phyloP scores from a whole-genome alignment of 2,113 vertebrate species.

The Cynoglossus semilaevis region DNA sequence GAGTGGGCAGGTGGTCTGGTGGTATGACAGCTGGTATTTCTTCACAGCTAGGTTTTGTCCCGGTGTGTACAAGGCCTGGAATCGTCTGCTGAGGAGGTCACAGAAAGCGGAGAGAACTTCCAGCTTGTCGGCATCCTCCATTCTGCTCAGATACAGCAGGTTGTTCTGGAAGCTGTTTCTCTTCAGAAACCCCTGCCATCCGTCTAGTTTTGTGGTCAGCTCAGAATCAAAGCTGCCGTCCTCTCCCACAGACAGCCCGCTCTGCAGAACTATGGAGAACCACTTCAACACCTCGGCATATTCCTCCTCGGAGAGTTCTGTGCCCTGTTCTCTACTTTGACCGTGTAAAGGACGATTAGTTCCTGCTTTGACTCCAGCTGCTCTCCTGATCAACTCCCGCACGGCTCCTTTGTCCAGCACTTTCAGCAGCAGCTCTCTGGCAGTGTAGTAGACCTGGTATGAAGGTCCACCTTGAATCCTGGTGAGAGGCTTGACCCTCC shows the following conservation, averaged over 20 bases:
- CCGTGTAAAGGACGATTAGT: conserved; percentile 11
- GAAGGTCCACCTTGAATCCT: conserved; percentile 30
- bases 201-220: conserved; percentile 41
- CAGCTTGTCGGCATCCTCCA: conserved; percentile 55
- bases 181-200: conserved; percentile 55
- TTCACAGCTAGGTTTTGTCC: conserved; percentile 57
- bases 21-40: conserved; percentile 62
- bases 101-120: conserved; percentile 61
- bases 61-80: conserved; percentile 37
- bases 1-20: conserved; percentile 41
- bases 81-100: conserved; percentile 45
- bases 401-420: conserved; percentile 58
- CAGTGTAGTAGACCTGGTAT: conserved; percentile 44
- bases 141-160: conserved; percentile 48
- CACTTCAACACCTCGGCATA: conserved; percentile 54
- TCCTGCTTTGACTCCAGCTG: conserved; percentile 19
- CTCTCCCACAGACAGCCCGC: conserved; percentile 50
- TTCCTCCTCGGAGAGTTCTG: conserved; percentile 43
- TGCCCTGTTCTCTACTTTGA: conserved; percentile 38
- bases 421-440: conserved; percentile 56
- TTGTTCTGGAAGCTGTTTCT: conserved; percentile 61
- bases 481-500: conserved; percentile 39
- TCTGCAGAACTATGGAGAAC: conserved; percentile 60
- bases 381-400: conserved; percentile 48
- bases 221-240: conserved; percentile 25